Base-by-base conservation (phyloP, 2,888 invertebrate species). In the Brachypalpus laphriformis region DNA sequence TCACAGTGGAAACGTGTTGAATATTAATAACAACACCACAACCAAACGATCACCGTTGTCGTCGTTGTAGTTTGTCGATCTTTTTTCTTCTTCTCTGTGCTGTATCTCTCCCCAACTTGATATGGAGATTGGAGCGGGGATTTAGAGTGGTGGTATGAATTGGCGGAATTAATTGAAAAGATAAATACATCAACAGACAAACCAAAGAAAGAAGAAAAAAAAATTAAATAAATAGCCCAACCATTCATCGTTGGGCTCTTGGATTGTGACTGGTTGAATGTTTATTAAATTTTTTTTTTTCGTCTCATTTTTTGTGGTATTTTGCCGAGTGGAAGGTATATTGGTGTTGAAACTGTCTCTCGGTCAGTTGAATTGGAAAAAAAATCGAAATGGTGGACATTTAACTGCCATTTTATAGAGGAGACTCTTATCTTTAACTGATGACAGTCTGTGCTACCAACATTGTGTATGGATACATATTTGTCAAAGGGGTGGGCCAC, bases 131-230 rank as follows among this genome's bases (percentile, higher is more conserved):
- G 68, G 81, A 85, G 85, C 81, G 85, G 85, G 85, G 75, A 85
- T 81, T 85, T 76, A 66, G 71, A 85, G 81, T 76, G 65, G 85
- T 75, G 59, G 65, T 66, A 75, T 66, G 75, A 85, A 85, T 85
- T 85, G 85, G 81, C 75, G 66, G 85, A 85, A 85, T 85, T 85
- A 85, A 85, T 85, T 85, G 85, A 85, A 85, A 81, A 81, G 85
- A 81, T 85, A 85, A 85, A 85, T 76, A 85, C 85, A 85, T 83
- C 82, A 83, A 74, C 78, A 72, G 66, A 66, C 78, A 66, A 82
- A 61, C 49, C 37, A 28, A 66, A 82, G 47, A 22, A 75, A 74
- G 37, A 14, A 47, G 11, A 56, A 66, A 34, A 56, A 45, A 31
- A 54, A 65, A 75, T 56, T 78, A 78, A 78, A 78, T 65, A 80